phyloP scores from a whole-genome alignment of 2,113 vertebrate genomes.

The Cynopterus brachyotis region DNA sequence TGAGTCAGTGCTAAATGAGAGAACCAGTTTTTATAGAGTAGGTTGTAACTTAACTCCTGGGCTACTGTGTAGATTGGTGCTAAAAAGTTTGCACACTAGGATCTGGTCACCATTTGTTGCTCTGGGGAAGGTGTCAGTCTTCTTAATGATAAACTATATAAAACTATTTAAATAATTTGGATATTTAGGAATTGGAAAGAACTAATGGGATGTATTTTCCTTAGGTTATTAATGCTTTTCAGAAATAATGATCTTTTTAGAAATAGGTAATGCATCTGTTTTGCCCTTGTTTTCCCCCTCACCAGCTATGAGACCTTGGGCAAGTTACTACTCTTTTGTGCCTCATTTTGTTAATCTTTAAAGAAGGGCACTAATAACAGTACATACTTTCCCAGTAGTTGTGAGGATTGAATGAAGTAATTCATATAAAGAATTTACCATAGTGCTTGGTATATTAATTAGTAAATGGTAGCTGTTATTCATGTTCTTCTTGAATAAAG shows the following conservation, averaged over 20 bases:
- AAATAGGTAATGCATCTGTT: not conserved
- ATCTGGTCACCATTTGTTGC: not conserved
- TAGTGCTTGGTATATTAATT: not conserved
- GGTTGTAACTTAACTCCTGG: not conserved
- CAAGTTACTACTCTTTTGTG: constrained; percentile 5
- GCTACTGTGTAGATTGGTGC: not conserved
- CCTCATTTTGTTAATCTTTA: not conserved
- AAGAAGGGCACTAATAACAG: not conserved
- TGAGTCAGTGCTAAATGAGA: constrained; percentile 7
- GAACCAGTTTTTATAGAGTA: constrained; percentile 25
- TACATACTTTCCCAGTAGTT: not conserved
- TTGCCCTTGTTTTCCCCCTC: not conserved
- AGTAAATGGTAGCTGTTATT: not conserved
- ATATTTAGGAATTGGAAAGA: constrained; percentile 5
- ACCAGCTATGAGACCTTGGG: not conserved
- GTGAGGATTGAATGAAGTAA: constrained; percentile 1
- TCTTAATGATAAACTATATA: constrained; percentile 16
- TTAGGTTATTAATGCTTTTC: not conserved
- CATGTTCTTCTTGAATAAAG: constrained; percentile 16
- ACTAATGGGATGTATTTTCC: not conserved
- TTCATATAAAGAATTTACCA: not conserved
- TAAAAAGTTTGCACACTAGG: not conserved
- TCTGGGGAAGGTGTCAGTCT: not conserved
- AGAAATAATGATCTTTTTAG: not conserved
- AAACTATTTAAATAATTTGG: constrained; percentile 36